These are phyloP conservation scores for Hemichromis elongatus DNA, from an alignment of 2,113 vertebrate genomes.

Conservation along the genomic window DNA sequence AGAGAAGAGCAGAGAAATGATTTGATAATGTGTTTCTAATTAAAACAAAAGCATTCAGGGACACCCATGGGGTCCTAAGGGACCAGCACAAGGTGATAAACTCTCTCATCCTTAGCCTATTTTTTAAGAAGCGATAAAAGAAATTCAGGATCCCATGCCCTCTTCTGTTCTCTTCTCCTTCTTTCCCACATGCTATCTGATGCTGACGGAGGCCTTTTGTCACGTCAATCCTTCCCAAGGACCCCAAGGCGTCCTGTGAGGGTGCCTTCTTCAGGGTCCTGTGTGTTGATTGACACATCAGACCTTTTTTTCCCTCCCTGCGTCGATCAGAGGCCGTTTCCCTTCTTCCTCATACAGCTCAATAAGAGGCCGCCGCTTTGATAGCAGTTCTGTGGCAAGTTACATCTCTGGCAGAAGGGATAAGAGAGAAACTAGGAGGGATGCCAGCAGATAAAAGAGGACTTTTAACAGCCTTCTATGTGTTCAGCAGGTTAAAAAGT, in stretches of 20 bases:
- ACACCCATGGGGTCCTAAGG: slow-evolving; percentile 22
- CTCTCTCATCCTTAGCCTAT: slow-evolving; percentile 32
- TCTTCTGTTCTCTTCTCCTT: slow-evolving; percentile 4
- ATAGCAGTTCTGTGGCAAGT: slow-evolving; percentile 57
- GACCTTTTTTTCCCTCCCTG: background rate
- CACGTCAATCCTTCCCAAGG: slow-evolving; percentile 36
- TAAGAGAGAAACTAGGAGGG: slow-evolving; percentile 49
- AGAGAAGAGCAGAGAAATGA: background rate
- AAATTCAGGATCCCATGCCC: slow-evolving; percentile 23
- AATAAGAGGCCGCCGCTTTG: slow-evolving; percentile 54
- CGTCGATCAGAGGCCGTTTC: slow-evolving; percentile 41
- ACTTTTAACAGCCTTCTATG: slow-evolving; percentile 53
- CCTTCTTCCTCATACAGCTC: slow-evolving; percentile 28
- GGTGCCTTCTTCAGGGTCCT: slow-evolving; percentile 16
- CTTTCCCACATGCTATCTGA: slow-evolving; percentile 42
- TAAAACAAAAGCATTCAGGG: slow-evolving; percentile 50
- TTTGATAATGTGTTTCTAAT: slow-evolving; percentile 46
- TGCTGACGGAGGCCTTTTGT: slow-evolving; percentile 39
- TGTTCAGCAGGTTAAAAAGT: slow-evolving; percentile 59
- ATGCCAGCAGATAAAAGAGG: slow-evolving; percentile 64
- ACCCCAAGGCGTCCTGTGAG: slow-evolving; percentile 37
- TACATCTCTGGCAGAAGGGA: slow-evolving; percentile 52
- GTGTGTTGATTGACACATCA: slow-evolving; percentile 57
- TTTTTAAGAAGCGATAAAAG: slow-evolving; percentile 41
- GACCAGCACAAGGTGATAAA: slow-evolving; percentile 44